These are phyloP conservation scores for Hofmannophila pseudospretella DNA, from an alignment of 2,888 invertebrate species.

Conservation along the genomic window DNA sequence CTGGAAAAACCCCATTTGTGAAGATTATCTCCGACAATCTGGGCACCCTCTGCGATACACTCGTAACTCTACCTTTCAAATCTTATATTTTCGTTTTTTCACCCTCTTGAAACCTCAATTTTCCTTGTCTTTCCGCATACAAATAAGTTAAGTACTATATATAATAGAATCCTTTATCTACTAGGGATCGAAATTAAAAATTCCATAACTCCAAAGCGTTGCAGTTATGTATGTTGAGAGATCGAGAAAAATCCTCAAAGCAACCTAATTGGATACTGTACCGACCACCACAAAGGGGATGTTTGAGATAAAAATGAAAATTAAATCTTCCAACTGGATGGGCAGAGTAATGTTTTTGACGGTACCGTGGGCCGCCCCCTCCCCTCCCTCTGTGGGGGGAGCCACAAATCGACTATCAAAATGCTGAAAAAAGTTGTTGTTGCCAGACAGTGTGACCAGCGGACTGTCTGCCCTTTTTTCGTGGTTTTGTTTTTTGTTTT, in stretches of 20 bases:
- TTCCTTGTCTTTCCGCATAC: too few species aligned
- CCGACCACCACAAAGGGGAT: constrained; percentile 77
- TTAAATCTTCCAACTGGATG: constrained; percentile 78
- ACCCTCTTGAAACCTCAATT: too few species aligned
- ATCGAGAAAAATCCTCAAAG: constrained; percentile 70
- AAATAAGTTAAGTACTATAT: too few species aligned
- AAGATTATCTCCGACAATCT: too few species aligned
- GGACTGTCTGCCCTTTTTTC: constrained; percentile 43
- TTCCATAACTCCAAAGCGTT: constrained; percentile 67
- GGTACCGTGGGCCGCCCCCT: constrained; percentile 54
- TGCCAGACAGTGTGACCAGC: constrained; percentile 55
- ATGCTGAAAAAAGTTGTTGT: constrained; percentile 64
- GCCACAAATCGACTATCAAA: constrained; percentile 76
- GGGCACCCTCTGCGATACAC: too few species aligned
- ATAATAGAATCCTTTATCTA: too few species aligned
- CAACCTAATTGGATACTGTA: constrained; percentile 75
- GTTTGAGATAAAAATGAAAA: constrained; percentile 80
- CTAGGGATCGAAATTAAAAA: constrained; percentile 67
- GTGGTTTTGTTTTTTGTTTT: constrained; percentile 38
- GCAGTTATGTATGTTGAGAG: constrained; percentile 43
- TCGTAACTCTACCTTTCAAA: too few species aligned
- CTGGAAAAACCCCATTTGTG: too few species aligned
- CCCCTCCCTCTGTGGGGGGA: constrained; percentile 21
- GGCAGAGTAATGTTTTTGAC: constrained; percentile 77
- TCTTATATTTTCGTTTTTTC: too few species aligned